Evolutionary conservation across 2,797 vertebrate genomes (phyloP).

Genomic region (Sylvilagus floridanus): DNA sequence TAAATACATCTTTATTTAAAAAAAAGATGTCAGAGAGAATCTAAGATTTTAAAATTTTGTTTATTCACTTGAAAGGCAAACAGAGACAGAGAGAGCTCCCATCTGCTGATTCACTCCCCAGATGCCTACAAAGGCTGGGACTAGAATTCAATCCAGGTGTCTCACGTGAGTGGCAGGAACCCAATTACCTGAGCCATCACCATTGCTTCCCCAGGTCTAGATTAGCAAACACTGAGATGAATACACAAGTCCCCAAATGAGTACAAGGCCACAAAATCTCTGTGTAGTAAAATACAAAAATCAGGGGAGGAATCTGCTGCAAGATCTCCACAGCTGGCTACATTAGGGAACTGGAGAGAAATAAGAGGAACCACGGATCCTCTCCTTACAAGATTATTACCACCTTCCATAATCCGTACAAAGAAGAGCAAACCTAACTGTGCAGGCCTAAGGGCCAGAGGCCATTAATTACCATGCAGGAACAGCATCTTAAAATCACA

Average conservation of each 20-base stretch:
- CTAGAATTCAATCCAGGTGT: too few species aligned
- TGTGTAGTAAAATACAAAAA: conserved; percentile 43
- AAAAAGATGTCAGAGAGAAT: too few species aligned
- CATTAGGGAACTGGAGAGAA: conserved; percentile 30
- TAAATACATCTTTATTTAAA: too few species aligned
- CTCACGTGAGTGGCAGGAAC: too few species aligned
- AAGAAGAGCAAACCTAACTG: not conserved
- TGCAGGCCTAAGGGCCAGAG: not conserved
- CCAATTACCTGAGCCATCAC: too few species aligned
- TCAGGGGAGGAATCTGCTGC: not conserved
- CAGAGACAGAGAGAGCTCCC: too few species aligned
- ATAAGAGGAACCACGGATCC: not conserved
- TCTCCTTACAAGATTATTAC: not conserved
- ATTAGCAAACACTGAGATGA: not conserved
- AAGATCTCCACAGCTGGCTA: not conserved
- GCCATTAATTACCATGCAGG: not conserved
- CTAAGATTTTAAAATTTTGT: too few species aligned
- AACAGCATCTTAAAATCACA: not conserved
- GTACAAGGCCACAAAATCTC: conserved; percentile 9
- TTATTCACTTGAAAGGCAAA: too few species aligned
- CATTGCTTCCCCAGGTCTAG: too few species aligned
- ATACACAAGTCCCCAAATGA: not conserved
- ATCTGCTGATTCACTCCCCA: too few species aligned
- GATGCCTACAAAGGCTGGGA: too few species aligned
- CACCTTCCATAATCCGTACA: not conserved